Percentiles rank a stretch among this genome's conserved stretches.
Evolutionary conservation across 2,888 invertebrate genomes (phyloP).

Genomic region (Limenitis camilla): DNA sequence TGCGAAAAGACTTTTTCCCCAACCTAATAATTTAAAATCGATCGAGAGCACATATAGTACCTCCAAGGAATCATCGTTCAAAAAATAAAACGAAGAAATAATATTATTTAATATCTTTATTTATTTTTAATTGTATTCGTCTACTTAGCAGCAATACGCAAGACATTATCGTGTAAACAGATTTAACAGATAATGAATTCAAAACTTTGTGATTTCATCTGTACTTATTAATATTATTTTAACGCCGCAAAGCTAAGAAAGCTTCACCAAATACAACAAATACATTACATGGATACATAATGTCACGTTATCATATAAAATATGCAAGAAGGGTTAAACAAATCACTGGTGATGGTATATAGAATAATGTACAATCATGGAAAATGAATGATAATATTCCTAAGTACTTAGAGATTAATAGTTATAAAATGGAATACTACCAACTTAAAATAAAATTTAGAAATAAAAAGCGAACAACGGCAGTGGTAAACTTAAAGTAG

Average conservation of each 20-base stretch:
- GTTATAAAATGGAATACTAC: conserved; percentile 26
- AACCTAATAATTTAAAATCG: too few species aligned
- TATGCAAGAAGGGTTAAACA: conserved; percentile 21
- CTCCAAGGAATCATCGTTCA: neutral
- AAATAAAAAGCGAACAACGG: conserved; percentile 30
- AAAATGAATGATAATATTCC: conserved; percentile 18
- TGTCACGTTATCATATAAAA: conserved; percentile 17
- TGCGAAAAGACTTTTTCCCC: too few species aligned
- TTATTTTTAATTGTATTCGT: conserved; percentile 53
- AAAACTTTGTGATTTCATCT: conserved; percentile 20
- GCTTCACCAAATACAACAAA: conserved; percentile 30
- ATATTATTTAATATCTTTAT: conserved; percentile 25
- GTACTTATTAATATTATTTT: conserved; percentile 20
- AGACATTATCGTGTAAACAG: conserved; percentile 24
- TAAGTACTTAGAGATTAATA: conserved; percentile 30
- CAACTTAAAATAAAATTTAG: conserved; percentile 20
- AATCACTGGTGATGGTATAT: conserved; percentile 26
- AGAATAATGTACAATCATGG: conserved; percentile 23
- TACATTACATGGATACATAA: conserved; percentile 27
- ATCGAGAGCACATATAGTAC: neutral
- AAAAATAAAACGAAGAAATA: neutral
- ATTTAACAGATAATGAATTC: conserved; percentile 25
- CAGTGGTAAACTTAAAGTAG: conserved; percentile 31
- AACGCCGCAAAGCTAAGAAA: conserved; percentile 19
- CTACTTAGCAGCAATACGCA: conserved; percentile 43